phyloP scores from a whole-genome alignment of 2,797 vertebrate genomes.

The Vipera ursinii region DNA sequence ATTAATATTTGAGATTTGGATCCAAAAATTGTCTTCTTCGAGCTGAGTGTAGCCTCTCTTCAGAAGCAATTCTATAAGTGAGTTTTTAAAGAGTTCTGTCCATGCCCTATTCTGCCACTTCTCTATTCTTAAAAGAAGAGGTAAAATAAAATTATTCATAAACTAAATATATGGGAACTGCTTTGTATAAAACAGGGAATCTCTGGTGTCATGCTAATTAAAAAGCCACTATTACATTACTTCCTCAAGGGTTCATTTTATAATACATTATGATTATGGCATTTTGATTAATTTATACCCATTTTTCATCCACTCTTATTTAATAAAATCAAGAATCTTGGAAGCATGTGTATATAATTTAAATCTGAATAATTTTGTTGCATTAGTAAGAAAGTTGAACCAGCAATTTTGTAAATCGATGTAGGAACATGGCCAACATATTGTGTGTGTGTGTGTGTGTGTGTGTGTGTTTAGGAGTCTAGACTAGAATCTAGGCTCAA shows the following conservation, averaged over 20 bases:
- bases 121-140: conserved; percentile 54
- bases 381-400: conserved; percentile 59
- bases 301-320: conserved; percentile 77
- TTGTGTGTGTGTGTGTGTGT: not conserved
- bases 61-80: not conserved
- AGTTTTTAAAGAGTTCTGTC: not conserved
- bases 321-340: conserved; percentile 76
- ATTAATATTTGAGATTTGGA: not conserved
- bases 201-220: conserved; percentile 75
- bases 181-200: conserved; percentile 64
- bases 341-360: conserved; percentile 69
- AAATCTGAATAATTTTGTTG: conserved; percentile 73
- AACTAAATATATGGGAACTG: conserved; percentile 68
- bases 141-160: conserved; percentile 60
- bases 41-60: not conserved
- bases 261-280: conserved; percentile 78
- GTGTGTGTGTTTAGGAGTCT: not conserved
- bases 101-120: not conserved
- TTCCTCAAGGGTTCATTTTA: conserved; percentile 77
- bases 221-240: conserved; percentile 75
- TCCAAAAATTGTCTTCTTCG: not conserved
- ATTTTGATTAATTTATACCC: conserved; percentile 80
- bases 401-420: conserved; percentile 49
- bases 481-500: conserved; percentile 31
- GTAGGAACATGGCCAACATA: conserved; percentile 53